These are phyloP conservation scores for Ceuthmochares aereus DNA, from an alignment of 2,113 vertebrate genomes.

Conservation along the genomic window DNA sequence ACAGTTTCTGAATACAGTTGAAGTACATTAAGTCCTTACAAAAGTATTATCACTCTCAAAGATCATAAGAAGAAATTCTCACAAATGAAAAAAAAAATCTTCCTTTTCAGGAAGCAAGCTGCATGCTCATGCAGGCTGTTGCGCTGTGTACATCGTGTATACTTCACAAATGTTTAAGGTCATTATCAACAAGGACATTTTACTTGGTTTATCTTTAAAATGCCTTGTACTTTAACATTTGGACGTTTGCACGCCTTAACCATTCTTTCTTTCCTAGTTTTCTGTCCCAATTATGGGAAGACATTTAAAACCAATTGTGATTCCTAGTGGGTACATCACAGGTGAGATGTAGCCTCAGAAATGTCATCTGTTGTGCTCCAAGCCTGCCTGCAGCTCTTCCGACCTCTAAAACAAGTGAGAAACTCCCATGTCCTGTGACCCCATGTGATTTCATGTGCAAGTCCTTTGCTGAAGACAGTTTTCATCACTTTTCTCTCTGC, in stretches of 20 bases:
- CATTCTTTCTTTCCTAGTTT: neutral
- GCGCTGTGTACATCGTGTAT: neutral
- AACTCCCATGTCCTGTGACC: neutral
- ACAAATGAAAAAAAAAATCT: neutral
- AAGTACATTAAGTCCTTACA: neutral
- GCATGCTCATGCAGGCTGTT: neutral
- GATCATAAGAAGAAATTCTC: neutral
- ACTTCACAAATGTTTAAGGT: neutral
- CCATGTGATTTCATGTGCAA: neutral
- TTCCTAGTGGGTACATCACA: neutral
- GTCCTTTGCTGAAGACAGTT: neutral
- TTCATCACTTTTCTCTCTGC: neutral
- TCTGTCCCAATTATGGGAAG: neutral
- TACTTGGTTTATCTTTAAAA: neutral
- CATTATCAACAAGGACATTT: neutral
- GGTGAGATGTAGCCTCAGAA: neutral
- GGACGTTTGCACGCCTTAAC: neutral
- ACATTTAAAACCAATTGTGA: neutral
- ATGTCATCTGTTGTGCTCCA: neutral
- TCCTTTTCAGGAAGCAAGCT: neutral
- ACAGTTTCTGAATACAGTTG: neutral
- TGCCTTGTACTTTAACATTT: neutral
- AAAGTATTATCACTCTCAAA: neutral
- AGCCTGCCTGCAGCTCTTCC: neutral
- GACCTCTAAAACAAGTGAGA: neutral